These are phyloP conservation scores for Tyrannus savana DNA, from an alignment of 2,113 vertebrate species.

Conservation along the genomic window DNA sequence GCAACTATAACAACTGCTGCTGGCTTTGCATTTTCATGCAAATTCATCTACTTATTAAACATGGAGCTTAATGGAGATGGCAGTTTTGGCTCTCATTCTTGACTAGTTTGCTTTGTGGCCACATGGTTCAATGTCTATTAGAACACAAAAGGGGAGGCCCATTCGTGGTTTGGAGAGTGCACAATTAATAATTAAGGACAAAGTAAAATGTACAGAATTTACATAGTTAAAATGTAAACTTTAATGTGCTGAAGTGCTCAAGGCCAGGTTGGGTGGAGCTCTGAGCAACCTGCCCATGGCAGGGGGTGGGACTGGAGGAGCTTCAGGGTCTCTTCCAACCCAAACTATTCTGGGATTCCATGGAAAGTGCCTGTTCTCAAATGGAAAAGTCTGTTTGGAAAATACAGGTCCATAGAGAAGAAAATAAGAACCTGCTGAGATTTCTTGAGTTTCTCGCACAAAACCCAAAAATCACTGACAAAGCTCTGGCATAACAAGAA, in stretches of 20 bases:
- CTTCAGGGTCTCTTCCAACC: neutral
- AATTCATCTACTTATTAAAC: neutral
- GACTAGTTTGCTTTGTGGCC: neutral
- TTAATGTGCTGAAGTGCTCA: neutral
- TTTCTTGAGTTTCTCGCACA: conserved; percentile 9
- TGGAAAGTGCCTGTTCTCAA: neutral
- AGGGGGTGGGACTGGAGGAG: neutral
- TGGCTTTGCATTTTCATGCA: conserved; percentile 11
- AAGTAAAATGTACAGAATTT: neutral
- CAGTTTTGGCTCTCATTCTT: conserved; percentile 1
- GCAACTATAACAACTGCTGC: conserved; percentile 37
- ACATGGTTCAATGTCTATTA: neutral
- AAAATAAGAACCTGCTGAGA: neutral
- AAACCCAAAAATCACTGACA: neutral
- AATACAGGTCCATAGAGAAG: neutral
- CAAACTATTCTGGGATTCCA: neutral
- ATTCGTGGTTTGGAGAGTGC: neutral
- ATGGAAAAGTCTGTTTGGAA: neutral
- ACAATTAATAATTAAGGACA: neutral
- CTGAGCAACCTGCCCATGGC: neutral
- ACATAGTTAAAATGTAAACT: conserved; percentile 13
- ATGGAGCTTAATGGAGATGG: neutral
- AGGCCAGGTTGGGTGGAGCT: neutral
- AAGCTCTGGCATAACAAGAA: neutral
- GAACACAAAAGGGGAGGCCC: neutral